A percentile compares a stretch with the other conserved stretches of the same genome.
phyloP scores from a whole-genome alignment of 2,888 invertebrate genomes.

The Corythucha ciliata region DNA sequence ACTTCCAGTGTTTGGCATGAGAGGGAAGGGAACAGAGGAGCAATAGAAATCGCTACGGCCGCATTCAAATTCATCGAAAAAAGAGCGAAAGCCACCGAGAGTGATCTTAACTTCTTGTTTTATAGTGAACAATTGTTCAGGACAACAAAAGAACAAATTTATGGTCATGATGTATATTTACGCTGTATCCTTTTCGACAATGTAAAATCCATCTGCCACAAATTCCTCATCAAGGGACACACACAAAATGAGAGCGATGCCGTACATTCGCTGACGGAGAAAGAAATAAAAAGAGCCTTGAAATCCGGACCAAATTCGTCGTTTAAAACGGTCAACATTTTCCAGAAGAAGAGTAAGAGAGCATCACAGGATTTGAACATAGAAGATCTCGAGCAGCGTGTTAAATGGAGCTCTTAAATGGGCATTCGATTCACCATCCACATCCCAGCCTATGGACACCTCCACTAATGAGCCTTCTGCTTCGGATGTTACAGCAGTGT shows the following conservation, averaged over 20 bases:
- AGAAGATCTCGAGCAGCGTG: too few species aligned
- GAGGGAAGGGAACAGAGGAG: slow-evolving; percentile 12
- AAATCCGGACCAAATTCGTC: slow-evolving; percentile 2
- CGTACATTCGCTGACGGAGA: slow-evolving; percentile 26
- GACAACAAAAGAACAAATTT: slow-evolving; percentile 17
- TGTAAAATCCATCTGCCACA: slow-evolving; percentile 31
- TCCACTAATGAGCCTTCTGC: too few species aligned
- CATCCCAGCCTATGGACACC: too few species aligned
- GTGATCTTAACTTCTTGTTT: slow-evolving; percentile 13
- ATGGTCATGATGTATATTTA: background rate
- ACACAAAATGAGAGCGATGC: slow-evolving; percentile 37
- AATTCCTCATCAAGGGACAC: slow-evolving; percentile 36
- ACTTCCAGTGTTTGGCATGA: slow-evolving; percentile 15
- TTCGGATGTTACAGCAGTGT: too few species aligned
- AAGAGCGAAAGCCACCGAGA: background rate
- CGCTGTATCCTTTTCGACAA: background rate
- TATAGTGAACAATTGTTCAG: too few species aligned
- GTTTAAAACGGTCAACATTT: too few species aligned
- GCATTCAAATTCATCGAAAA: slow-evolving; percentile 7
- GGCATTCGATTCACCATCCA: too few species aligned
- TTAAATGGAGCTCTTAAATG: too few species aligned
- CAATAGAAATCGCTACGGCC: slow-evolving; percentile 5
- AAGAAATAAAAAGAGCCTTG: slow-evolving; percentile 9
- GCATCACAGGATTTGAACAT: too few species aligned
- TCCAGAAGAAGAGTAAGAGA: too few species aligned